Evolutionary conservation across 2,888 invertebrate genomes (phyloP).

Genomic region (Octodonta nipae): DNA sequence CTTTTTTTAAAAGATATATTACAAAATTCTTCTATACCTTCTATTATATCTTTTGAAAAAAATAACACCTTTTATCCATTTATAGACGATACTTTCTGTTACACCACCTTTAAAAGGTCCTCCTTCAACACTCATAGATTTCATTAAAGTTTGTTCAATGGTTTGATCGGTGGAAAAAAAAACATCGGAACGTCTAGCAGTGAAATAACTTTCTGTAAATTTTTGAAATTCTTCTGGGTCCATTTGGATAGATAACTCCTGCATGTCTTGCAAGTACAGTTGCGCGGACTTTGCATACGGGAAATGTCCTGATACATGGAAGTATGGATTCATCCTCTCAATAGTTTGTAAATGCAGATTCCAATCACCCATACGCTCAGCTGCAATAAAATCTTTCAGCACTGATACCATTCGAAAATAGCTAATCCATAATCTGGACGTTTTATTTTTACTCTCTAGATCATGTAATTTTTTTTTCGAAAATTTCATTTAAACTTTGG

Average conservation of each 20-base stretch:
- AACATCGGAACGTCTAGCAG: constrained; percentile 5
- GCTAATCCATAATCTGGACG: constrained; percentile 18
- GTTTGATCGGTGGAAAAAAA: constrained; percentile 12
- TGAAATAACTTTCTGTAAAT: constrained; percentile 6
- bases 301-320: constrained; percentile 10
- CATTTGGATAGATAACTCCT: constrained; percentile 3
- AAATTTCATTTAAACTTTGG: constrained; percentile 2
- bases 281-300: constrained; percentile 9
- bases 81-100: constrained; percentile 6
- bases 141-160: constrained; percentile 8
- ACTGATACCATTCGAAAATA: constrained; percentile 21
- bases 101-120: constrained; percentile 7
- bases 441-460: constrained; percentile 15
- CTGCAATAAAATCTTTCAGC: constrained; percentile 21
- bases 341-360: constrained; percentile 11
- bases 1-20: constrained; percentile 3
- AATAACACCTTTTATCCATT: constrained; percentile 8
- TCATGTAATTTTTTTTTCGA: constrained; percentile 32
- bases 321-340: constrained; percentile 8
- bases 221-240: constrained; percentile 4
- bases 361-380: constrained; percentile 23
- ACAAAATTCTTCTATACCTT: constrained; percentile 6
- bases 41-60: constrained; percentile 8
- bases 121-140: constrained; percentile 6
- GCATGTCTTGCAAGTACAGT: constrained; percentile 7